Conservation (phyloP, 2,797 vertebrate species). For the Danionella dracula region DNA sequence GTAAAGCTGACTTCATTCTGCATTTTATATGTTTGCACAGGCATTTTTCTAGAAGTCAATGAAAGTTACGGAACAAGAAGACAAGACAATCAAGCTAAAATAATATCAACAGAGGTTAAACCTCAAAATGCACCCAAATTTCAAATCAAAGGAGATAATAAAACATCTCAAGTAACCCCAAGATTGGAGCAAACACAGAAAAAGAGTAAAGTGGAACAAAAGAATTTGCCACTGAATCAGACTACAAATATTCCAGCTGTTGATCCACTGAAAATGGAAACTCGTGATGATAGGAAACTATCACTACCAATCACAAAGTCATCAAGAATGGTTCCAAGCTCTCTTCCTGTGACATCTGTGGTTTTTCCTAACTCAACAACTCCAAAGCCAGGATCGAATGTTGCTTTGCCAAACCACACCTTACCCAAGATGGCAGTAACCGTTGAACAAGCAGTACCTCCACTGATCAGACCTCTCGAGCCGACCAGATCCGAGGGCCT, state of each 20-base stretch:
- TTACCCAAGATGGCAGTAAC: background rate
- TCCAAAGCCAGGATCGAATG: background rate
- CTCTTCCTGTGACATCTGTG: background rate
- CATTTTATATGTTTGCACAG: too few relatives aligned
- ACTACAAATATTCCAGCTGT: background rate
- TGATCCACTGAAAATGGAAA: background rate
- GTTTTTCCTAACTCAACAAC: background rate
- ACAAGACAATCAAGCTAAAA: background rate
- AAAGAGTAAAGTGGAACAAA: background rate
- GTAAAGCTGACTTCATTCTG: too few relatives aligned
- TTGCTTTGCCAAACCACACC: background rate
- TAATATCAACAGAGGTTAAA: background rate
- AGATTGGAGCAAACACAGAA: background rate
- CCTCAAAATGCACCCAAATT: background rate
- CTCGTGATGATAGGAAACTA: background rate
- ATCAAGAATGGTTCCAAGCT: too few relatives aligned
- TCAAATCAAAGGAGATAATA: slow-evolving; percentile 3
- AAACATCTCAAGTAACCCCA: background rate
- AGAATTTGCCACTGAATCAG: background rate
- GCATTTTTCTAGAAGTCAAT: slow-evolving; percentile 24
- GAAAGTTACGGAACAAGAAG: slow-evolving; percentile 21
- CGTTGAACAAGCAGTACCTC: background rate
- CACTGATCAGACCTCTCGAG: background rate
- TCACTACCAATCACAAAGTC: background rate
- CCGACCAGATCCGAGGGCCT: background rate